Evolutionary conservation across 2,888 invertebrate species (phyloP).

Genomic region (Automeris io): DNA sequence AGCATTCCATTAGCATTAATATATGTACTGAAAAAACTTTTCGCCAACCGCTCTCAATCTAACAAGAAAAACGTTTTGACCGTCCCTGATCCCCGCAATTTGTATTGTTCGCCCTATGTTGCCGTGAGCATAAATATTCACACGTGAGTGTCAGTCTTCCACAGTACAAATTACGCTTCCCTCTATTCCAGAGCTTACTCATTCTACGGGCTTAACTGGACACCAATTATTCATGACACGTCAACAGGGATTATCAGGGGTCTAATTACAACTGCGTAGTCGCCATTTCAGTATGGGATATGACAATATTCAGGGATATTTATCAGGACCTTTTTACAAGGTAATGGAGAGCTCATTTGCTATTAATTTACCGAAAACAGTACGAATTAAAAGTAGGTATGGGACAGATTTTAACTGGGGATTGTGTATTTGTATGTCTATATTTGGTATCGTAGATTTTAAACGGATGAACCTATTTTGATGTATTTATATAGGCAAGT

Average conservation of each 20-base stretch:
- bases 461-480: too few relatives aligned
- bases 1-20: not conserved
- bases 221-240: not conserved
- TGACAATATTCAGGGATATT: too few relatives aligned
- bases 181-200: not conserved
- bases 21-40: not conserved
- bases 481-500: too few relatives aligned
- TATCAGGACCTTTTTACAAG: too few relatives aligned
- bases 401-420: too few relatives aligned
- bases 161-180: not conserved
- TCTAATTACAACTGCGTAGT: too few relatives aligned
- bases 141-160: conserved; percentile 3
- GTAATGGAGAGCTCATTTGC: too few relatives aligned
- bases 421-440: too few relatives aligned
- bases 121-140: not conserved
- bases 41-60: not conserved
- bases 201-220: not conserved
- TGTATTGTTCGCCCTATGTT: not conserved
- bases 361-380: too few relatives aligned
- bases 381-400: too few relatives aligned
- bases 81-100: not conserved
- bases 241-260: not conserved
- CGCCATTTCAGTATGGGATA: too few relatives aligned
- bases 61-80: not conserved
- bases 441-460: too few relatives aligned